Percentiles rank a stretch among this genome's conserved stretches.
phyloP scores from a whole-genome alignment of 2,888 invertebrate species.

The Apotomis betuletana region DNA sequence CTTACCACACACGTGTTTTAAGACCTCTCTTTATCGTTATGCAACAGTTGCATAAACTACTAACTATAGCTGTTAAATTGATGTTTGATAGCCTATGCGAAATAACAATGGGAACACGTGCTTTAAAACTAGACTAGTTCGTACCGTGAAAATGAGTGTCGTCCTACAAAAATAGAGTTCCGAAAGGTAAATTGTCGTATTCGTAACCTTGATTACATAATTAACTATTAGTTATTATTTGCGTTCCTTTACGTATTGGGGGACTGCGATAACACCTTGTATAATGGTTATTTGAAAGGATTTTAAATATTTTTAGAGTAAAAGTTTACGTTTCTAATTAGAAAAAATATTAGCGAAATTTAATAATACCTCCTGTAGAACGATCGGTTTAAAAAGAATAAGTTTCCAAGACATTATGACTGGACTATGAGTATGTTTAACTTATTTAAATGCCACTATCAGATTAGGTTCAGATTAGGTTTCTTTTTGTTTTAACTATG shows the following conservation, averaged over 20 bases:
- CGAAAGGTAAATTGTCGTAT: no score
- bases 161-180: no score
- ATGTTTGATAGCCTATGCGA: no score
- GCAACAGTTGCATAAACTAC: no score
- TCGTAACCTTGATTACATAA: no score
- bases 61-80: no score
- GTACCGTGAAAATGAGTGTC: no score
- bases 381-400: neutral
- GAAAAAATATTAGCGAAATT: neutral
- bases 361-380: neutral
- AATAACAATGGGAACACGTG: no score
- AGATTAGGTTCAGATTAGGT: neutral
- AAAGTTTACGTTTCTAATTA: neutral
- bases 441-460: no score
- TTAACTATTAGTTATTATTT: neutral
- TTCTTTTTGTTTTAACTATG: neutral
- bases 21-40: no score
- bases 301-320: neutral
- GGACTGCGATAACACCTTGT: neutral
- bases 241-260: neutral
- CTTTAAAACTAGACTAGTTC: no score
- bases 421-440: neutral
- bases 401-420: neutral
- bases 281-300: neutral
- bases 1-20: no score